A percentile compares a stretch with the other conserved stretches of the same genome.
Evolutionary conservation across 2,113 vertebrate genomes (phyloP).

Genomic region (Hemiprocne comata): DNA sequence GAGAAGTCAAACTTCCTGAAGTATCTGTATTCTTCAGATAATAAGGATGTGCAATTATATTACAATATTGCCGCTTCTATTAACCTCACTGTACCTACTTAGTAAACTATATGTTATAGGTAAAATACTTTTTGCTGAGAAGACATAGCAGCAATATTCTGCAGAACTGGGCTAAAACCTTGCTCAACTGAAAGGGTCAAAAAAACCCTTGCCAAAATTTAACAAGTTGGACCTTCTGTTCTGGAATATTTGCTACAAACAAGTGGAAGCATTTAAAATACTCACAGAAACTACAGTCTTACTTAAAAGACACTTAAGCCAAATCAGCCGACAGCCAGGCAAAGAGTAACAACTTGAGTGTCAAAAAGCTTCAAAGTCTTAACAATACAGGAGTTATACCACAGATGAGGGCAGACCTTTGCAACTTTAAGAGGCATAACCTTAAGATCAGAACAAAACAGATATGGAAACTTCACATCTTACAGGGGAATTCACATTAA

Average conservation of each 20-base stretch:
- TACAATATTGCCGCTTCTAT: not conserved
- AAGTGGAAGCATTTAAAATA: not conserved
- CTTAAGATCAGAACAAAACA: not conserved
- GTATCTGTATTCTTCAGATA: not conserved
- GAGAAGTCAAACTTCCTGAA: not conserved
- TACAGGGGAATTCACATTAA: not conserved
- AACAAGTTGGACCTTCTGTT: not conserved
- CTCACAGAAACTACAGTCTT: not conserved
- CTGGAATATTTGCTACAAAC: not conserved
- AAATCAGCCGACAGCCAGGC: not conserved
- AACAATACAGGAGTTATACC: not conserved
- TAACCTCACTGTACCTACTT: not conserved
- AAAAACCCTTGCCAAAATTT: not conserved
- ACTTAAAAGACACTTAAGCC: not conserved
- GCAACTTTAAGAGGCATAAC: not conserved
- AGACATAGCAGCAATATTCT: not conserved
- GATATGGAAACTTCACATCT: not conserved
- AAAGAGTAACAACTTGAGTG: not conserved
- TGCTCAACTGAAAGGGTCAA: fast-evolving
- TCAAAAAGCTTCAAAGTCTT: not conserved
- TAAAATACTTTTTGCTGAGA: not conserved
- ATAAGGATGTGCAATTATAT: not conserved
- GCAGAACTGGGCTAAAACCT: not conserved
- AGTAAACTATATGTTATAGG: not conserved
- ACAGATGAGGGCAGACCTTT: not conserved